Conservation (phyloP, 2,888 invertebrate species). For the Oscheius onirici region DNA sequence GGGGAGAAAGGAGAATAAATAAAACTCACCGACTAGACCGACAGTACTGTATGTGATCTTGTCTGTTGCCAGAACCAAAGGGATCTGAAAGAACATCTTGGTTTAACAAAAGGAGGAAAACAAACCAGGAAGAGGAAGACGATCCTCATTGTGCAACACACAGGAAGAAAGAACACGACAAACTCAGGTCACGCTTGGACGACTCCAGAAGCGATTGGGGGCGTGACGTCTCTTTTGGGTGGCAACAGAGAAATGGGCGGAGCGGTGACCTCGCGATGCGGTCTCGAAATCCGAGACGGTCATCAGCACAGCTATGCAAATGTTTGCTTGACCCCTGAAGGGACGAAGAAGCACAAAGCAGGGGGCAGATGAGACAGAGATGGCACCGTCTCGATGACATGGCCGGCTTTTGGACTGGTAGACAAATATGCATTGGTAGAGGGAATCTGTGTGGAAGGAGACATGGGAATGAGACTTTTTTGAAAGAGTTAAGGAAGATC, state of each 20-base stretch:
- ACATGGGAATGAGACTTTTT: no score
- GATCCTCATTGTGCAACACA: neutral
- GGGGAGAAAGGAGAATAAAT: neutral
- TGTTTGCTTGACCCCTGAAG: conserved; percentile 34
- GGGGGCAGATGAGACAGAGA: neutral
- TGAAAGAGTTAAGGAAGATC: no score
- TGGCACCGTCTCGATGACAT: neutral
- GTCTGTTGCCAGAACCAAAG: neutral
- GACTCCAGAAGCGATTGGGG: conserved; percentile 24
- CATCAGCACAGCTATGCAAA: conserved; percentile 34
- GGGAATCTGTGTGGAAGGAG: no score
- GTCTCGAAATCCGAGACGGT: conserved; percentile 23
- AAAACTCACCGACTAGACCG: conserved; percentile 6
- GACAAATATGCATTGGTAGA: no score
- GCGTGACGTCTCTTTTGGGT: neutral
- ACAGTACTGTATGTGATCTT: conserved; percentile 7
- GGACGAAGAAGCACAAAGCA: conserved; percentile 22
- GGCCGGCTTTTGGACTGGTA: no score
- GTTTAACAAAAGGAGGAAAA: neutral
- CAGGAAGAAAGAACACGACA: neutral
- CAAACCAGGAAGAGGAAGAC: neutral
- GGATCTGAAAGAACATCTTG: conserved; percentile 5
- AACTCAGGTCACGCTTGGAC: conserved; percentile 17
- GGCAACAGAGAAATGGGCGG: conserved; percentile 8
- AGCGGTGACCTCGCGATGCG: conserved; percentile 7